Percentiles rank a stretch among this genome's conserved stretches.
Evolutionary conservation across 1,140 invertebrate species (phyloP).

Genomic region (Nasonia longicornis): DNA sequence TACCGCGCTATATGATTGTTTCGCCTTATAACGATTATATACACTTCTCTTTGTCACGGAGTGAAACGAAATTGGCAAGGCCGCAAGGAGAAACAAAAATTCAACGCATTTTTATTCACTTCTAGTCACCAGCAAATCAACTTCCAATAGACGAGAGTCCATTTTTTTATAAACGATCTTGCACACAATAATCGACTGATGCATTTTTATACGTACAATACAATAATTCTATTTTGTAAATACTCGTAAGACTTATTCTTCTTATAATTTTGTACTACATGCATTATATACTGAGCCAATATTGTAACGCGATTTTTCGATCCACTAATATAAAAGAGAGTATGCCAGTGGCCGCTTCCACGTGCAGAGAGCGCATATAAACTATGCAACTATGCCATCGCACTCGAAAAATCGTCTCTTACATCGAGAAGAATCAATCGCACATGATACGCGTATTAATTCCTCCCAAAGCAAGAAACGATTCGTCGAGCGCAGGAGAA

Average conservation of each 20-base stretch:
- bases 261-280: neutral
- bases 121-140: conserved; percentile 25
- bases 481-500: neutral
- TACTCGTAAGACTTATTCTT: neutral
- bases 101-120: neutral
- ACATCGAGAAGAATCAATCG: too few species aligned
- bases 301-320: neutral
- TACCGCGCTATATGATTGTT: conserved; percentile 30
- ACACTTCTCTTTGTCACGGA: conserved; percentile 1
- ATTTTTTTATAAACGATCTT: neutral
- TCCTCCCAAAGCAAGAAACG: too few species aligned
- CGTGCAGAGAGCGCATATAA: neutral
- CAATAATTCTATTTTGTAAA: conserved; percentile 21
- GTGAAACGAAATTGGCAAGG: conserved; percentile 34
- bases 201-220: neutral
- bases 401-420: too few species aligned
- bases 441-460: too few species aligned
- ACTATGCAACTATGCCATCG: conserved; percentile 14
- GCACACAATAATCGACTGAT: neutral
- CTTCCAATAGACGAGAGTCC: neutral
- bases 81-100: neutral
- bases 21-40: conserved; percentile 21
- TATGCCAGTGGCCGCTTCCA: neutral
- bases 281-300: neutral
- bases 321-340: neutral